A percentile compares a stretch with the other conserved stretches of the same genome.
phyloP scores from a whole-genome alignment of 2,888 invertebrate species.

The Microctonus hyperodae region DNA sequence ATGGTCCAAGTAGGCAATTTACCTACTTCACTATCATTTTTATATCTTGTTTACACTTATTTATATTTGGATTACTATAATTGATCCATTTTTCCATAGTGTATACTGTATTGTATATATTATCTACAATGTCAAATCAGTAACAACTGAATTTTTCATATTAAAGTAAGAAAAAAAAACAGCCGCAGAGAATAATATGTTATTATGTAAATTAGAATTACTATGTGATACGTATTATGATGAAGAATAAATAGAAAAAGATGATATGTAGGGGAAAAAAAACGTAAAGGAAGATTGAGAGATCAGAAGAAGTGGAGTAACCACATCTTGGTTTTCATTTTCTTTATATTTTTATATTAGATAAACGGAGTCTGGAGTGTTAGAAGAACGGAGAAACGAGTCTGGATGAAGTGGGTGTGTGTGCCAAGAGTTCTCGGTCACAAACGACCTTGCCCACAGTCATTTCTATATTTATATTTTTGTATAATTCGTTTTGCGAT shows the following conservation, averaged over 20 bases:
- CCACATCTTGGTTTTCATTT: constrained; percentile 2
- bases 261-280: constrained; percentile 2
- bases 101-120: too few species aligned
- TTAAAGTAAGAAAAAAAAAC: too few species aligned
- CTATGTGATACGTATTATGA: not conserved
- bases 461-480: constrained; percentile 27
- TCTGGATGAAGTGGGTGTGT: constrained; percentile 39
- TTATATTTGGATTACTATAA: not conserved
- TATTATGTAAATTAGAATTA: not conserved
- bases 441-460: constrained; percentile 48
- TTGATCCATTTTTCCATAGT: too few species aligned
- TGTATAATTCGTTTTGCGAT: not conserved
- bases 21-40: constrained; percentile 27
- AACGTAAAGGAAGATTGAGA: constrained; percentile 32
- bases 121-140: too few species aligned
- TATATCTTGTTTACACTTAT: constrained; percentile 4
- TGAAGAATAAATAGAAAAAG: not conserved
- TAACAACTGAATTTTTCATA: too few species aligned
- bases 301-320: constrained; percentile 46
- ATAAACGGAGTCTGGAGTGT: too few species aligned
- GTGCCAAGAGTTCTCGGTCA: constrained; percentile 27
- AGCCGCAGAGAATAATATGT: too few species aligned
- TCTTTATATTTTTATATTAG: constrained; percentile 16
- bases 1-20: constrained; percentile 24
- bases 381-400: too few species aligned